Evolutionary conservation across 92 coral and sea anemone genomes (phyloP).

Genomic region (Heteractis magnifica): DNA sequence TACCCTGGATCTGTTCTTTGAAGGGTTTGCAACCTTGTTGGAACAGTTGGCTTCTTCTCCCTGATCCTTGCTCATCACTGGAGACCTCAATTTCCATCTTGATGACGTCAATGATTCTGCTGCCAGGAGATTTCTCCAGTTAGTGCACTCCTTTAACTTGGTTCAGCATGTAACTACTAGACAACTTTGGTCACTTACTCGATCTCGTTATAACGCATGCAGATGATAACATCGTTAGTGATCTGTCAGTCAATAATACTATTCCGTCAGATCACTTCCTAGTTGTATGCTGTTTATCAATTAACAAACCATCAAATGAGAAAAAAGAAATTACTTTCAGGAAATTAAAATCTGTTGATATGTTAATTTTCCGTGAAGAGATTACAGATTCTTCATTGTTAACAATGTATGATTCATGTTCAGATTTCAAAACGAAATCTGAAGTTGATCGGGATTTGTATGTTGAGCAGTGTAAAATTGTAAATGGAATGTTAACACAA

Average conservation of each 20-base stretch:
- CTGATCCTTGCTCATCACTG: constrained; percentile 17
- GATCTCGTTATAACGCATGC: constrained; percentile 16
- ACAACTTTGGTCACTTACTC: constrained; percentile 11
- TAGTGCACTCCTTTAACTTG: constrained; percentile 25
- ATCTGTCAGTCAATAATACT: neutral
- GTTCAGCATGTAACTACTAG: constrained; percentile 14
- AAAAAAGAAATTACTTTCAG: neutral
- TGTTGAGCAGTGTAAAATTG: neutral
- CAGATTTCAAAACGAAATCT: neutral
- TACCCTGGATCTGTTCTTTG: constrained; percentile 2
- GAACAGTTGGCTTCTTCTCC: constrained; percentile 13
- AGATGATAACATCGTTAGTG: constrained; percentile 23
- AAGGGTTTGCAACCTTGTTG: constrained; percentile 4
- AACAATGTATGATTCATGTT: neutral
- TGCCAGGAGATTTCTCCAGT: constrained; percentile 14
- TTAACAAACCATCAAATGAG: neutral
- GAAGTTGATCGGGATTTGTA: neutral
- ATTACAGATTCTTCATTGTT: constrained; percentile 2
- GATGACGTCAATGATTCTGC: constrained; percentile 18
- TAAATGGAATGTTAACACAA: neutral
- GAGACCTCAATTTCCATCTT: constrained; percentile 32
- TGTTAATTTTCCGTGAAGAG: neutral
- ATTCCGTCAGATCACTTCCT: neutral
- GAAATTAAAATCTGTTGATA: neutral
- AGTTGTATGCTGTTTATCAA: neutral